Evolutionary conservation across 2,888 invertebrate genomes (phyloP).

Genomic region (Diaprepes abbreviatus): DNA sequence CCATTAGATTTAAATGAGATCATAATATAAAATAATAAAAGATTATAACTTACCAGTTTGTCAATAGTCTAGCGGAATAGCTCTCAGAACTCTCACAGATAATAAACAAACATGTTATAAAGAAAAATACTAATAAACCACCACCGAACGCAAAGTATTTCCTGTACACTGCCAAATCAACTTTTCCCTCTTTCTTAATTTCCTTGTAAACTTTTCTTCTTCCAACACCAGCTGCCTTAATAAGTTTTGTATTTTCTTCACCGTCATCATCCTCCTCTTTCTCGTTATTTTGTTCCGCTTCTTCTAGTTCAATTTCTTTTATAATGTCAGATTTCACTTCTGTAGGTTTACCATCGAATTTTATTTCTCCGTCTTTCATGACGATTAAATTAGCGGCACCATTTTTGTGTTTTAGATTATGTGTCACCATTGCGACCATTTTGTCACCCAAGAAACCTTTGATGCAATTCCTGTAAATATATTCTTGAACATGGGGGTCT

Average conservation of each 20-base stretch:
- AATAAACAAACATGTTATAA: constrained; percentile 53
- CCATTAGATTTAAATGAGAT: too few relatives aligned
- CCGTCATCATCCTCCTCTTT: constrained; percentile 18
- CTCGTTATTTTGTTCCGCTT: too few relatives aligned
- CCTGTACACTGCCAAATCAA: constrained; percentile 57
- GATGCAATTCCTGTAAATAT: constrained; percentile 76
- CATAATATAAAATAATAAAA: too few relatives aligned
- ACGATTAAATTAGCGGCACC: constrained; percentile 63
- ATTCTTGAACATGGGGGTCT: constrained; percentile 80
- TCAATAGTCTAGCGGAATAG: constrained; percentile 56
- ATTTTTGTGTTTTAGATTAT: constrained; percentile 51
- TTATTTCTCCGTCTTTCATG: constrained; percentile 60
- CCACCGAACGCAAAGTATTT: constrained; percentile 59
- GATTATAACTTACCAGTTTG: constrained; percentile 57
- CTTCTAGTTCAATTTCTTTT: constrained; percentile 40
- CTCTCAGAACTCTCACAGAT: constrained; percentile 53
- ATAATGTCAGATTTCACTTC: constrained; percentile 49
- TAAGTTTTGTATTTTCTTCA: constrained; percentile 44
- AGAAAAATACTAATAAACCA: constrained; percentile 54
- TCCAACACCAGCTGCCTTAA: constrained; percentile 22
- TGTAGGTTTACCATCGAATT: constrained; percentile 6
- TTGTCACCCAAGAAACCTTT: constrained; percentile 54
- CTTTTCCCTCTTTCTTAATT: constrained; percentile 56
- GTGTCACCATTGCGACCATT: constrained; percentile 68
- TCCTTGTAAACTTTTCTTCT: constrained; percentile 57